Evolutionary conservation across 2,888 invertebrate genomes (phyloP).

Genomic region (Cylloceria caligata): DNA sequence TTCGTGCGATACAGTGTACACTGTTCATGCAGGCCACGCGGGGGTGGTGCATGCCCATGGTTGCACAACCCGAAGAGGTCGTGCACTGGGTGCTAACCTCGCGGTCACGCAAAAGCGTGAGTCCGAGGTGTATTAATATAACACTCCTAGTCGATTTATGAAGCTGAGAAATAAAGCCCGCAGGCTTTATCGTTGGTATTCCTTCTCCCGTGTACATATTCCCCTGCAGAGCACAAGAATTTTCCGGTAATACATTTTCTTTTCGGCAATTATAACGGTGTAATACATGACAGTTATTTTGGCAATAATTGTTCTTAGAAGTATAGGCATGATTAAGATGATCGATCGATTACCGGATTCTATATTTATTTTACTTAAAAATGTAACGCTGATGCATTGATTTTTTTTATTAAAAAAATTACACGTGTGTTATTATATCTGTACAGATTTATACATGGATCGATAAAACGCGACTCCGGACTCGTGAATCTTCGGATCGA

Average conservation of each 20-base stretch:
- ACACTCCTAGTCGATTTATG: slow-evolving; percentile 63
- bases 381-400: too few relatives aligned
- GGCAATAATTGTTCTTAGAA: neutral
- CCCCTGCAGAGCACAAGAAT: neutral
- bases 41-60: slow-evolving; percentile 62
- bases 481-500: neutral
- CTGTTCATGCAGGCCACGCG: slow-evolving; percentile 44
- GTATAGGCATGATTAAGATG: too few relatives aligned
- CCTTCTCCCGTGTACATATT: neutral
- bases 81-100: slow-evolving; percentile 67
- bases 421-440: slow-evolving; percentile 22
- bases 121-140: slow-evolving; percentile 67
- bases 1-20: slow-evolving; percentile 34
- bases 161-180: slow-evolving; percentile 35
- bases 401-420: too few relatives aligned
- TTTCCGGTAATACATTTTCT: neutral
- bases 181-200: slow-evolving; percentile 21
- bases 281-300: neutral
- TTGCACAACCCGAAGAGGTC: slow-evolving; percentile 60
- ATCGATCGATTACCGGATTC: too few relatives aligned
- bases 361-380: too few relatives aligned
- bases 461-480: slow-evolving; percentile 5
- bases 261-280: neutral
- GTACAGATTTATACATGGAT: slow-evolving; percentile 25
- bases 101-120: slow-evolving; percentile 68